A percentile compares a stretch with the other conserved stretches of the same genome.
These are phyloP conservation scores for Xylota sylvarum DNA, from an alignment of 2,888 invertebrate genomes.

Conservation along the genomic window DNA sequence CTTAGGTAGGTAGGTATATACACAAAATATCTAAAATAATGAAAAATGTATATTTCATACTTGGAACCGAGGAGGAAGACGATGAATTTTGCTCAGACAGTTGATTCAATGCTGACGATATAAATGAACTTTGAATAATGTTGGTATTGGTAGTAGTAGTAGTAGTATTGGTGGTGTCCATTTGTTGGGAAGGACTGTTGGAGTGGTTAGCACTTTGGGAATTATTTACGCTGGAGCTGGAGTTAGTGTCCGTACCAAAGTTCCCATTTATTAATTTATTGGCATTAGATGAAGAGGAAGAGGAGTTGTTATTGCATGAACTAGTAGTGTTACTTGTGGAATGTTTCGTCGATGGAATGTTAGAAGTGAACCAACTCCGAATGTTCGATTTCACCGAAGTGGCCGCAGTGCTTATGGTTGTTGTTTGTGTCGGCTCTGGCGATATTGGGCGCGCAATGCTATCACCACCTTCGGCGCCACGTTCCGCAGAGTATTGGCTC, in stretches of 20 bases:
- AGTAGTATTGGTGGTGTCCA: slow-evolving; percentile 78
- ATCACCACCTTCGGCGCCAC: slow-evolving; percentile 56
- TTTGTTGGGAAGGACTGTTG: slow-evolving; percentile 75
- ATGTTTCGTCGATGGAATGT: slow-evolving; percentile 78
- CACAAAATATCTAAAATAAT: slow-evolving; percentile 45
- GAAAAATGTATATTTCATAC: slow-evolving; percentile 77
- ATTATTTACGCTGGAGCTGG: slow-evolving; percentile 79
- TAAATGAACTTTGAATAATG: slow-evolving; percentile 83
- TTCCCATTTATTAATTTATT: slow-evolving; percentile 79
- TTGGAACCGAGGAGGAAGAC: slow-evolving; percentile 78
- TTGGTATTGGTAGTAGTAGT: slow-evolving; percentile 80
- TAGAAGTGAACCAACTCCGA: slow-evolving; percentile 81
- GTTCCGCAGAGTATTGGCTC: slow-evolving; percentile 64
- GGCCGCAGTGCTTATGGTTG: slow-evolving; percentile 72
- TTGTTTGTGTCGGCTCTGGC: slow-evolving; percentile 74
- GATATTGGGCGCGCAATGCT: slow-evolving; percentile 74
- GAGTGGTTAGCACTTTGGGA: slow-evolving; percentile 77
- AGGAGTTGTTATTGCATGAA: slow-evolving; percentile 76
- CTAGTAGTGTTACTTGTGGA: slow-evolving; percentile 77
- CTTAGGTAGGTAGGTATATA: slow-evolving; percentile 13
- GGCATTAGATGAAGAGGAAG: slow-evolving; percentile 70
- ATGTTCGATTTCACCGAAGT: slow-evolving; percentile 81
- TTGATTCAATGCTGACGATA: slow-evolving; percentile 81
- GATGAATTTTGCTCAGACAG: slow-evolving; percentile 79
- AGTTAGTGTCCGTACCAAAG: slow-evolving; percentile 82